phyloP scores from a whole-genome alignment of 2,113 vertebrate genomes.

The Campylorhamphus procurvoides region DNA sequence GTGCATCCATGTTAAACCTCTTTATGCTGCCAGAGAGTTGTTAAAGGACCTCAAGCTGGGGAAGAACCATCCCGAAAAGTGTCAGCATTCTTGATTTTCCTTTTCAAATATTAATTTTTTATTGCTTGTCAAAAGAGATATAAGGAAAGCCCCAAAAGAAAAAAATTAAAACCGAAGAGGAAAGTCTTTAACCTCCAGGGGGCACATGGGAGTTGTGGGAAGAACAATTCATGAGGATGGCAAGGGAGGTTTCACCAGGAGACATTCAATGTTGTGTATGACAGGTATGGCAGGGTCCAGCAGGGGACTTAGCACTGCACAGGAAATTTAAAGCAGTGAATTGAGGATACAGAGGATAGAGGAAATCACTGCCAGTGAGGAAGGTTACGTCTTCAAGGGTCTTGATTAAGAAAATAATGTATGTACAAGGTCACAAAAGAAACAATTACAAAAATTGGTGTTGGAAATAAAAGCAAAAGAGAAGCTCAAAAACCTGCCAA shows the following conservation, averaged over 20 bases:
- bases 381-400: neutral
- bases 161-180: neutral
- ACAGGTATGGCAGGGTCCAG: neutral
- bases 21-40: neutral
- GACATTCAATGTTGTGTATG: neutral
- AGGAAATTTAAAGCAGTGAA: neutral
- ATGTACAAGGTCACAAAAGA: neutral
- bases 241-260: neutral
- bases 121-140: neutral
- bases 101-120: neutral
- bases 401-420: neutral
- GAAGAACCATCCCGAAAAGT: neutral
- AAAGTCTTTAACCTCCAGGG: constrained; percentile 52
- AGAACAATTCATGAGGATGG: neutral
- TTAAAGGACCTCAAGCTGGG: neutral
- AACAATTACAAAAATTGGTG: neutral
- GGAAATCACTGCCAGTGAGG: neutral
- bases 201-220: constrained; percentile 34
- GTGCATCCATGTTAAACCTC: neutral
- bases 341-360: neutral
- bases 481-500: neutral
- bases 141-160: neutral
- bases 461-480: neutral
- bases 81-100: neutral
- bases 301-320: neutral